Percentiles rank a stretch among this genome's conserved stretches.
phyloP scores from a whole-genome alignment of 1,140 invertebrate genomes.

The Scaptomyza hsui region DNA sequence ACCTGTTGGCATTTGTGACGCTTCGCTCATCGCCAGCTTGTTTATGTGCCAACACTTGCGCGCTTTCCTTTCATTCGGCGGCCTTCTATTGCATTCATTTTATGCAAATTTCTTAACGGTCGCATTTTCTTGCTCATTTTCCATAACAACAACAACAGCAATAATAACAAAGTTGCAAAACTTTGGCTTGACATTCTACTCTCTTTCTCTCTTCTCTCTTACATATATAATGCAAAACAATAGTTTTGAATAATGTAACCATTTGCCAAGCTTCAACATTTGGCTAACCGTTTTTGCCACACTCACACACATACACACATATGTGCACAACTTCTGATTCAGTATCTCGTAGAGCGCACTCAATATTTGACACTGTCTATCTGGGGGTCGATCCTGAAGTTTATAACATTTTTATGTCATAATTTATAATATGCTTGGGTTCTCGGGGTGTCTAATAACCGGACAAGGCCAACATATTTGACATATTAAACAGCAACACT shows the following conservation, averaged over 20 bases:
- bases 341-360: constrained; percentile 12
- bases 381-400: constrained; percentile 22
- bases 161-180: constrained; percentile 44
- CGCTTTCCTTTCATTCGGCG: constrained; percentile 29
- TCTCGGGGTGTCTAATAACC: constrained; percentile 52
- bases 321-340: not conserved
- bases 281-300: constrained; percentile 38
- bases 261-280: constrained; percentile 44
- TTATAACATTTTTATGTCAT: constrained; percentile 74
- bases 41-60: constrained; percentile 75
- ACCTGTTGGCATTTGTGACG: constrained; percentile 72
- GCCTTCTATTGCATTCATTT: constrained; percentile 50
- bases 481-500: constrained; percentile 49
- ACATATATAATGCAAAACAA: constrained; percentile 74
- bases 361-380: constrained; percentile 70
- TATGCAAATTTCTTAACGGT: constrained; percentile 72
- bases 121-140: constrained; percentile 74
- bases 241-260: constrained; percentile 76
- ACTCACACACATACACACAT: constrained; percentile 6
- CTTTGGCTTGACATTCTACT: constrained; percentile 62
- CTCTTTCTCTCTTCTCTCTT: constrained; percentile 31
- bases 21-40: constrained; percentile 53
- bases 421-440: constrained; percentile 66
- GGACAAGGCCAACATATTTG: constrained; percentile 55
- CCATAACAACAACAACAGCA: constrained; percentile 49